phyloP scores from a whole-genome alignment of 2,113 vertebrate species.

The Heterotis niloticus region DNA sequence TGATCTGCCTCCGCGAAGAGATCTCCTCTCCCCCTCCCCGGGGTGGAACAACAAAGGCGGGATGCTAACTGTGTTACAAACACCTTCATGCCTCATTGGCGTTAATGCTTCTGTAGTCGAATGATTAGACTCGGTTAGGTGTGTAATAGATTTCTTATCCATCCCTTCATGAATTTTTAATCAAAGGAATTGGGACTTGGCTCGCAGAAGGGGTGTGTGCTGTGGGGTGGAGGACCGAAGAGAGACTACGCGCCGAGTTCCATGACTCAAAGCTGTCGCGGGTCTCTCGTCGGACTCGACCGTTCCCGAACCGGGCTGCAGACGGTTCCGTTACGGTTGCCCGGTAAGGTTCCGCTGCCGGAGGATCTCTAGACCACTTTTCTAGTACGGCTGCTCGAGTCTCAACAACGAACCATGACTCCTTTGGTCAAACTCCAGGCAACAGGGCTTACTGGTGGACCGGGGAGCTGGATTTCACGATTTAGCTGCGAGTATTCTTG shows the following conservation, averaged over 20 bases:
- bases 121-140: conserved; percentile 73
- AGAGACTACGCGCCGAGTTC: too few relatives aligned
- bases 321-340: not conserved
- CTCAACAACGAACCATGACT: too few relatives aligned
- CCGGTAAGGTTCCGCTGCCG: too few relatives aligned
- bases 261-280: not conserved
- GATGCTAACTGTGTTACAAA: conserved; percentile 58
- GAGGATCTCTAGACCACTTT: too few relatives aligned
- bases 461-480: not conserved
- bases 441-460: not conserved
- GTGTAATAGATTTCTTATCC: conserved; percentile 70
- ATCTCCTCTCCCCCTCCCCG: conserved; percentile 53
- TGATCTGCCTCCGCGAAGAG: conserved; percentile 21
- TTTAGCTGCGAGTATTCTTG: not conserved
- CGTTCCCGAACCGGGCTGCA: not conserved
- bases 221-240: not conserved
- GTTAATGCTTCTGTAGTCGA: conserved; percentile 61
- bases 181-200: conserved; percentile 46
- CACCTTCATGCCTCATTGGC: conserved; percentile 65
- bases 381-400: too few relatives aligned
- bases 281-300: not conserved
- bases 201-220: conserved; percentile 16
- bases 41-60: conserved; percentile 38
- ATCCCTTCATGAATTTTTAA: conserved; percentile 61
- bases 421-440: too few relatives aligned